phyloP scores from a whole-genome alignment of 1,140 invertebrate genomes.

The Apocrypta bakeri region DNA sequence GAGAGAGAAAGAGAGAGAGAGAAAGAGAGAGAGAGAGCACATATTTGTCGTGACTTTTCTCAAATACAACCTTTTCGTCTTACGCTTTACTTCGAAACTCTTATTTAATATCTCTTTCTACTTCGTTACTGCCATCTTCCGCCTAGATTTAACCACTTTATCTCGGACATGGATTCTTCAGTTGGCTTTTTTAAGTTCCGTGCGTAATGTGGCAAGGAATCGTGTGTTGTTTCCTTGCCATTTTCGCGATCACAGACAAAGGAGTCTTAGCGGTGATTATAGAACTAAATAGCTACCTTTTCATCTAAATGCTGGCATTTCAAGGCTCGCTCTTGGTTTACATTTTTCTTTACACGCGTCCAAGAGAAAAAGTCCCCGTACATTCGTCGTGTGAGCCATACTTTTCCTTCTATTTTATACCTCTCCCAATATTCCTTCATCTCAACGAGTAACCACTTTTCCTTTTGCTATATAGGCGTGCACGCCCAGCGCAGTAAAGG shows the following conservation, averaged over 20 bases:
- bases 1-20: no score
- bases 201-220: conserved; percentile 14
- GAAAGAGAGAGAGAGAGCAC: no score
- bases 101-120: not conserved
- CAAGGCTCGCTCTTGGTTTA: not conserved
- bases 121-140: not conserved
- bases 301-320: not conserved
- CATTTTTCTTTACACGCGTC: not conserved
- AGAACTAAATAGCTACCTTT: not conserved
- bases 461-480: conserved; percentile 50
- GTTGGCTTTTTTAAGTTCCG: conserved; percentile 5
- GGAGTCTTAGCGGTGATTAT: not conserved
- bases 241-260: not conserved
- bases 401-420: not conserved
- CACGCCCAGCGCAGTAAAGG: not conserved
- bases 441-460: conserved; percentile 44
- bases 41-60: conserved; percentile 29
- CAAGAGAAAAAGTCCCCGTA: not conserved
- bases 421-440: conserved; percentile 2
- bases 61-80: not conserved
- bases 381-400: not conserved
- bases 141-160: not conserved
- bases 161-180: not conserved
- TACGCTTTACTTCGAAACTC: not conserved
- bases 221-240: not conserved